phyloP scores from a whole-genome alignment of 2,888 invertebrate genomes.

The Eucera pruinosa region DNA sequence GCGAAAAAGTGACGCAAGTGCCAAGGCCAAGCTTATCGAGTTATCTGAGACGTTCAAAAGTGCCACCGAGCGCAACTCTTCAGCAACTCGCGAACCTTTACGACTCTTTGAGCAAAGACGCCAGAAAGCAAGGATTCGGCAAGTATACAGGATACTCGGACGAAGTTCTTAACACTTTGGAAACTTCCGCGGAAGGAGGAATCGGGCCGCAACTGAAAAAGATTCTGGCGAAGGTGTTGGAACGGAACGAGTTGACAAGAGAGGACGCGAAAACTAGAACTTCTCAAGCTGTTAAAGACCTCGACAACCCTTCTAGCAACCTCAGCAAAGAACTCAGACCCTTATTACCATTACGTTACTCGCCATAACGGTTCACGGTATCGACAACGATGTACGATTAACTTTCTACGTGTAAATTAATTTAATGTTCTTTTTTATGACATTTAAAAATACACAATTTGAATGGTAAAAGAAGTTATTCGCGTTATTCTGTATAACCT shows the following conservation, averaged over 20 bases:
- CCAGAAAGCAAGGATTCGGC: constrained; percentile 87
- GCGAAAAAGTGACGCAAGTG: constrained; percentile 79
- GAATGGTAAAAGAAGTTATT: too few species aligned
- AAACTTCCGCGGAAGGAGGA: constrained; percentile 86
- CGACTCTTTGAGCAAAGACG: constrained; percentile 88
- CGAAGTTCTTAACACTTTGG: constrained; percentile 86
- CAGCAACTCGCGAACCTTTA: constrained; percentile 87
- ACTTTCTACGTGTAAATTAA: too few species aligned
- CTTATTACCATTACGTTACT: constrained; percentile 86
- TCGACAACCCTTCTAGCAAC: constrained; percentile 86
- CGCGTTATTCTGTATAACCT: too few species aligned
- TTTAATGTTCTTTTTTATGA: too few species aligned
- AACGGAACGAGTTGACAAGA: constrained; percentile 86
- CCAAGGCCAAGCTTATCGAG: constrained; percentile 79
- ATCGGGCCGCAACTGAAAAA: constrained; percentile 86
- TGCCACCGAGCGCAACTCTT: constrained; percentile 87
- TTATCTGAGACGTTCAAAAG: constrained; percentile 84
- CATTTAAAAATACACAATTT: too few species aligned
- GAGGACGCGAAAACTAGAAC: constrained; percentile 87
- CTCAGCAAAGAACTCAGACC: constrained; percentile 87
- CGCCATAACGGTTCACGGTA: constrained; percentile 4
- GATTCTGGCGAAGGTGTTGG: constrained; percentile 86
- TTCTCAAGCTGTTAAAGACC: constrained; percentile 85
- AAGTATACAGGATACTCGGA: constrained; percentile 88
- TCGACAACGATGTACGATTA: too few species aligned